Base-by-base conservation (phyloP, 2,888 invertebrate species). In the Lordiphosa fenestrarum region DNA sequence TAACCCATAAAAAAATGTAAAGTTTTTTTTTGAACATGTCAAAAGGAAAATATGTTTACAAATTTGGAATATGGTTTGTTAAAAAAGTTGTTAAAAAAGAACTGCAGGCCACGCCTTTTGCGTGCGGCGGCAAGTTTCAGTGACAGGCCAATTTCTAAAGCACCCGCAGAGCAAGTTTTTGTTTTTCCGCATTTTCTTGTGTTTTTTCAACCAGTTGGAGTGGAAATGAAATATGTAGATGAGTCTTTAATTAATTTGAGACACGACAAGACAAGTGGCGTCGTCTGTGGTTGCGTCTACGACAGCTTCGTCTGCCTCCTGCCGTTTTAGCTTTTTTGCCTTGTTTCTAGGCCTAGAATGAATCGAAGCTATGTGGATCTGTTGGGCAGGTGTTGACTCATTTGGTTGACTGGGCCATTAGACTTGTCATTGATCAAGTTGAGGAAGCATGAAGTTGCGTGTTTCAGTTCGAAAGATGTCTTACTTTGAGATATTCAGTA, bases 231-330 rank as follows among this genome's bases (percentile, higher is more conserved):
- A 83, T 80, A 80, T 85, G 80, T 76, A 85, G 80, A 85, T 80
- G 80, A 80, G 80, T 80, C 80, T 80, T 80, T 85, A 85, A 80
- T 80, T 80, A 80, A 80, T 80, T 80, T 85, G 77, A 85, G 84
- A 80, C 84, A 81, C 84, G 84, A 83, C 85, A 84, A 69, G 81
- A 80, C 84, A 76, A 75, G 84, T 85, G 71, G 86, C 80, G 83
- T 75, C 71, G 70, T 77, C 75, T 83, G 63, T 71, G 71, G 59
- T 58, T 62, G 60, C 71, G 56, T 66, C 78, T 74, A 56, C 69
- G 52, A 66, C 66, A 66, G 47, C 66, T 52, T 42, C 15, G 66
- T 46, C 71, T 60, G 64, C 64, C 82, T 73, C 74, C 84, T 73
- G 77, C 68, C 71, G 74, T 53, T 70, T 58, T 56, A 33, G 56